A percentile compares a stretch with the other conserved stretches of the same genome.
Conservation (phyloP, 1,140 invertebrate genomes). For the Drosophila chauvacae region DNA sequence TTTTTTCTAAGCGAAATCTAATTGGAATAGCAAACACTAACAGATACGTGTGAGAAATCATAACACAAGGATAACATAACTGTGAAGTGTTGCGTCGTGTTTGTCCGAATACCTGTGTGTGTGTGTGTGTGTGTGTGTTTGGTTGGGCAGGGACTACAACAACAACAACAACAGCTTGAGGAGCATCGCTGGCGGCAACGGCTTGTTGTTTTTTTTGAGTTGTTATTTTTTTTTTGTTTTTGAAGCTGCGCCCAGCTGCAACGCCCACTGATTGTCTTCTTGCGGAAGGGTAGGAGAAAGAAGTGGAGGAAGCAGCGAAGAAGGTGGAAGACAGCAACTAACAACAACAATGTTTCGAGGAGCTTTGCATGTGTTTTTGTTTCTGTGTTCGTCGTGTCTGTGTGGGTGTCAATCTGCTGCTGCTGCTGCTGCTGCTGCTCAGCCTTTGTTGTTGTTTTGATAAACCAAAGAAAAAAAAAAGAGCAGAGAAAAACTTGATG, state of each 20-base stretch:
- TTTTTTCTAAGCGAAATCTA: slow-evolving; percentile 64
- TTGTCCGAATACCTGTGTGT: slow-evolving; percentile 32
- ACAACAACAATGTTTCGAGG: slow-evolving; percentile 15
- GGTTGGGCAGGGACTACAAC: slow-evolving; percentile 55
- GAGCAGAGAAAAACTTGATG: slow-evolving; percentile 44
- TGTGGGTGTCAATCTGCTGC: slow-evolving; percentile 33
- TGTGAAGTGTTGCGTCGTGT: slow-evolving; percentile 32
- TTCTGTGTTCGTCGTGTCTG: slow-evolving; percentile 19
- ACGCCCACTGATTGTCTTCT: slow-evolving; percentile 56
- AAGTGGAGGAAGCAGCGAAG: slow-evolving; percentile 10
- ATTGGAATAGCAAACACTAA: slow-evolving; percentile 69
- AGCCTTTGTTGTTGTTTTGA: slow-evolving; percentile 41
- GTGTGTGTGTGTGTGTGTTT: slow-evolving; percentile 17
- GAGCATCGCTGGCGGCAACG: slow-evolving; percentile 56
- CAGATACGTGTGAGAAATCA: slow-evolving; percentile 50
- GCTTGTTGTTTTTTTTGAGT: slow-evolving; percentile 41
- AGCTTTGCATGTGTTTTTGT: slow-evolving; percentile 4
- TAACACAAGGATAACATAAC: slow-evolving; percentile 36
- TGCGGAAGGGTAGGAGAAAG: slow-evolving; percentile 3
- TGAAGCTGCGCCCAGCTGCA: slow-evolving; percentile 51
- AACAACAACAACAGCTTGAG: slow-evolving; percentile 30
- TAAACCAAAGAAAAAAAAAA: slow-evolving; percentile 17
- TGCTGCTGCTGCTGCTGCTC: slow-evolving; percentile 20
- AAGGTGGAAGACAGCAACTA: slow-evolving; percentile 11
- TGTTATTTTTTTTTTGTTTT: slow-evolving; percentile 10